These are phyloP conservation scores for Spatulosminthurus flaviceps DNA, from an alignment of 2,888 invertebrate genomes.

Conservation along the genomic window DNA sequence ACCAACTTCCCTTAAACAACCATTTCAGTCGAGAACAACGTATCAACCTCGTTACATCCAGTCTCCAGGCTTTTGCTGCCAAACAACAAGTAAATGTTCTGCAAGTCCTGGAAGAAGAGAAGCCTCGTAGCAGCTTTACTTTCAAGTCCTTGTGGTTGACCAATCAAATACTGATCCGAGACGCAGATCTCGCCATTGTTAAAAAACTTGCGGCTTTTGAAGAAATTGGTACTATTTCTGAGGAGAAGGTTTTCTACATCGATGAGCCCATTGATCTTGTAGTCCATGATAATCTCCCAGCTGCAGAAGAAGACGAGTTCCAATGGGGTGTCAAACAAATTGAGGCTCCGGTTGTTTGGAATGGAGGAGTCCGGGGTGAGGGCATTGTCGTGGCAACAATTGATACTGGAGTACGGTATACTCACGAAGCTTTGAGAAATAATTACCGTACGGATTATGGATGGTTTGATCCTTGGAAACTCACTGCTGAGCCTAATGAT, in stretches of 20 bases:
- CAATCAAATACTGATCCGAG: conserved; percentile 27
- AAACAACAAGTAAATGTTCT: conserved; percentile 23
- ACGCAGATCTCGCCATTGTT: conserved; percentile 6
- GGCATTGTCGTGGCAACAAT: conserved; percentile 21
- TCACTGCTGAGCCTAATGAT: conserved; percentile 23
- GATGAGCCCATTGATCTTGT: conserved; percentile 22
- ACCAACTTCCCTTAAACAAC: not conserved
- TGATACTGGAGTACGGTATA: conserved; percentile 26
- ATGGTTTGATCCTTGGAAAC: conserved; percentile 38
- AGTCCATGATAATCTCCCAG: conserved; percentile 10
- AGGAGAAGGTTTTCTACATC: conserved; percentile 5
- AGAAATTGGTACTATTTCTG: not conserved
- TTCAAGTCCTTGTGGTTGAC: conserved; percentile 27
- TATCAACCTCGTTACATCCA: not conserved
- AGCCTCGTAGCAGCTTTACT: not conserved
- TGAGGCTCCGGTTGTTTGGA: conserved; percentile 31
- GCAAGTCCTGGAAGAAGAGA: not conserved
- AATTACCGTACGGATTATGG: conserved; percentile 24
- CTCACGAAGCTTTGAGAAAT: conserved; percentile 29
- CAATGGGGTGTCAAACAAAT: conserved; percentile 42
- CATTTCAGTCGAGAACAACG: not conserved
- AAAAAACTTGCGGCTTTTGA: not conserved
- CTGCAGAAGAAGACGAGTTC: conserved; percentile 16
- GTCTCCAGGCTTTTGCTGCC: conserved; percentile 19
- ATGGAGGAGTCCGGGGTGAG: conserved; percentile 18